phyloP scores from a whole-genome alignment of 1,140 invertebrate genomes.

The Pristionchus pacificus region DNA sequence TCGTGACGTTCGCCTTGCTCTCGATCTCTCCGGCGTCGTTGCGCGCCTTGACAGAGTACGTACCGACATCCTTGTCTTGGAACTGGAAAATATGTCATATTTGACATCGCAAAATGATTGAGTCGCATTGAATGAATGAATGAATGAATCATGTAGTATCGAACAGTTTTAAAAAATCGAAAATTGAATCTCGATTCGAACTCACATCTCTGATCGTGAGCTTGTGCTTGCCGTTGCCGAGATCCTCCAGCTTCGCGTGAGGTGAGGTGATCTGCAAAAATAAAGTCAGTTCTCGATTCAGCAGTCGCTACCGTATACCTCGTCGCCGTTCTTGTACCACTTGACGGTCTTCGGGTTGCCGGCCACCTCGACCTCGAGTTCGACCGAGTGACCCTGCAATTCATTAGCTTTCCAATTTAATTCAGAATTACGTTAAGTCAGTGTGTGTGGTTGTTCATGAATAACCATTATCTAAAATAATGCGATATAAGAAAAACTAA shows the following conservation, averaged over 20 bases:
- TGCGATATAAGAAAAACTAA: too few relatives aligned
- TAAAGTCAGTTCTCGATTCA: too few relatives aligned
- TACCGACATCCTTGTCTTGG: constrained; percentile 28
- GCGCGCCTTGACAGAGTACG: constrained; percentile 27
- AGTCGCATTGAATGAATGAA: too few relatives aligned
- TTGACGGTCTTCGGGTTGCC: constrained; percentile 47
- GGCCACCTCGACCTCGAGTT: constrained; percentile 50
- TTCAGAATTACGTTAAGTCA: too few relatives aligned
- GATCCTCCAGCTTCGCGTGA: constrained; percentile 30
- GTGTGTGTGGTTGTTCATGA: too few relatives aligned
- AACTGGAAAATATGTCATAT: background rate
- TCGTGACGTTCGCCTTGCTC: constrained; percentile 26
- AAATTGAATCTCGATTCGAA: too few relatives aligned
- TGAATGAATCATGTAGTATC: too few relatives aligned
- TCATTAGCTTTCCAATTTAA: too few relatives aligned
- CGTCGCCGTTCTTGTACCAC: constrained; percentile 36
- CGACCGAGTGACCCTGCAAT: constrained; percentile 42
- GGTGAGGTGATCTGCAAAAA: too few relatives aligned
- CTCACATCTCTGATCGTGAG: constrained; percentile 32
- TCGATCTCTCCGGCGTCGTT: constrained; percentile 33
- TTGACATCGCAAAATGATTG: background rate
- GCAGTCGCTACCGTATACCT: constrained; percentile 16
- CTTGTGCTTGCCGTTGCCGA: constrained; percentile 38
- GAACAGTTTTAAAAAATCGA: too few relatives aligned
- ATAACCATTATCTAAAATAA: too few relatives aligned